Conservation (phyloP, 2,888 invertebrate species). For the Synergus japonicus region DNA sequence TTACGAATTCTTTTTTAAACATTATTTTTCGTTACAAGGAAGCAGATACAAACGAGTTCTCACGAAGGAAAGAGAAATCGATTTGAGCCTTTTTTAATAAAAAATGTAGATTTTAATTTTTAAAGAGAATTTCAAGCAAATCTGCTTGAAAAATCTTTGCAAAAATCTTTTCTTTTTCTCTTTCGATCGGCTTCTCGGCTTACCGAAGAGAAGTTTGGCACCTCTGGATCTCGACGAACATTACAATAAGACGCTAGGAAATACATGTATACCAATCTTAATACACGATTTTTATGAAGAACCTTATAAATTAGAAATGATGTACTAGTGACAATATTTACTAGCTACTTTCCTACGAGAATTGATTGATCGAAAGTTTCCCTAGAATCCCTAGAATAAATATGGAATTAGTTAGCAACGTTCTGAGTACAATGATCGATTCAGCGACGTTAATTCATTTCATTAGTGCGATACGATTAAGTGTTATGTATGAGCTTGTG, state of each 20-base stretch:
- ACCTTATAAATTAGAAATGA: constrained; percentile 53
- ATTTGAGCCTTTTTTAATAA: not conserved
- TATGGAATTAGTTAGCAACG: constrained; percentile 45
- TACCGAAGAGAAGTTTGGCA: constrained; percentile 56
- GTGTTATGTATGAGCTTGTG: constrained; percentile 51
- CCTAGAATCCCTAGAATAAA: constrained; percentile 44
- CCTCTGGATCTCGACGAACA: constrained; percentile 60
- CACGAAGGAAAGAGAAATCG: not conserved
- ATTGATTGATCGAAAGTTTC: constrained; percentile 50
- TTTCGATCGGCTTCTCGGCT: constrained; percentile 25
- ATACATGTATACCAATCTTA: constrained; percentile 60
- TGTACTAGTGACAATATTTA: constrained; percentile 55
- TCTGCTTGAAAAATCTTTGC: not conserved
- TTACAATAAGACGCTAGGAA: constrained; percentile 53
- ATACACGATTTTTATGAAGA: constrained; percentile 52
- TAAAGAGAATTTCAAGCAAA: not conserved
- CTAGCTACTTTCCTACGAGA: constrained; percentile 56
- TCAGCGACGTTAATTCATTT: constrained; percentile 51
- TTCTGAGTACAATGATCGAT: constrained; percentile 53
- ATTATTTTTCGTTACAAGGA: not conserved
- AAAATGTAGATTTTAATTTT: not conserved
- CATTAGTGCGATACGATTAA: constrained; percentile 49
- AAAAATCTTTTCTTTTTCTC: not conserved
- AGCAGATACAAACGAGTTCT: not conserved
- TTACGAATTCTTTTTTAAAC: not conserved